Evolutionary conservation across 1,140 invertebrate species (phyloP), one percentile per base, ranked within the genome.

Genomic region (Lepidurus arcticus): DNA sequence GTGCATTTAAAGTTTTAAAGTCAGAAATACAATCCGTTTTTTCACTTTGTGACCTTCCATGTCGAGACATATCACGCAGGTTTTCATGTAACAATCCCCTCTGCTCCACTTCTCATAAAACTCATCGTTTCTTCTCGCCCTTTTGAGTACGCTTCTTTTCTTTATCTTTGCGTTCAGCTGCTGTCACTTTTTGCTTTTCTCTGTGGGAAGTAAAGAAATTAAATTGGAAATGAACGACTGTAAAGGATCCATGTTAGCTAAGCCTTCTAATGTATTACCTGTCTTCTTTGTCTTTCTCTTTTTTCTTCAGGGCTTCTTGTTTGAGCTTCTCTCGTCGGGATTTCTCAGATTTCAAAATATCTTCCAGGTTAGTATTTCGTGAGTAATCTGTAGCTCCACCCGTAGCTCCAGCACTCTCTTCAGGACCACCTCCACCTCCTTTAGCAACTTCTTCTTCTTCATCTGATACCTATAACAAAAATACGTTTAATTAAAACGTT

Each of bases 111-210:
- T 44, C 47, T 26, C 42, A 73, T 16, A 43, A 79, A 26, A 8
- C 13, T 77, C 73, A 81, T 44, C 74, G 74, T 80, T 74, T 73
- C 65, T 76, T 85, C 85, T 95, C 93, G 11, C 91, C 91, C 85
- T 95, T 95, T 81, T 92, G 91, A 82, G 93, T 94, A 26, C 93
- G 90, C 82, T 94, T 95, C 81, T 94, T 93, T 83, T 94, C 94
- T 81, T 94, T 94, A 26, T 95, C 83, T 77, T 84, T 84, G 1
- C 82, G 73, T n/a, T 84, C 93, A 85, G 94, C 92, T 82, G 90
- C 91, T 65, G 91, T 81, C 83, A 94, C 91, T 83, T 94, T 94
- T 83, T 95, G 93, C 83, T 93, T 94, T 82, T 93, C 92, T 82
- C 92, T 93, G 84, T 79, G 89, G 87, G 75, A 77, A 81, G 81